Percentiles rank a stretch among this genome's conserved stretches.
These are phyloP conservation scores for Bicyclus anynana DNA, from an alignment of 1,140 invertebrate genomes.

Conservation along the genomic window DNA sequence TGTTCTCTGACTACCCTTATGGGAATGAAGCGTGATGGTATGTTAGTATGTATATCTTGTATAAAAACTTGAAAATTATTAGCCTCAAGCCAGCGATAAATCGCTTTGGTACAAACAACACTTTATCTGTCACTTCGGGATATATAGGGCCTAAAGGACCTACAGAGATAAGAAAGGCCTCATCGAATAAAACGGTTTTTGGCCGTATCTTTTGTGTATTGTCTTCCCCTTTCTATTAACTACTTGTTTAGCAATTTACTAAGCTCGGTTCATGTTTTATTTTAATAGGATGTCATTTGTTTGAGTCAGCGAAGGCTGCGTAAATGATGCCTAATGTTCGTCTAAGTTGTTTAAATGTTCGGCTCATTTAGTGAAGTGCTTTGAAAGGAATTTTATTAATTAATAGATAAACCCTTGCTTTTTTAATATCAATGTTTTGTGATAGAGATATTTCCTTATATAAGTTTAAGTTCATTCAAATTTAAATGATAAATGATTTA, in stretches of 20 bases:
- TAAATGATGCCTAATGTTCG: background rate
- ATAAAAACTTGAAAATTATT: constrained; percentile 36
- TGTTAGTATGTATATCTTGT: too few relatives aligned
- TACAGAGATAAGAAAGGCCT: constrained; percentile 19
- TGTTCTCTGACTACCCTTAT: too few relatives aligned
- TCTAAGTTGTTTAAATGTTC: background rate
- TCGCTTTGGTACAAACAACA: constrained; percentile 17
- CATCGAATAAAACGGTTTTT: constrained; percentile 29
- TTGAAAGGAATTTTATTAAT: background rate
- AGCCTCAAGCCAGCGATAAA: constrained; percentile 34
- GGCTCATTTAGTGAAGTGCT: background rate
- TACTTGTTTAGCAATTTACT: background rate
- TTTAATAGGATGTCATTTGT: background rate
- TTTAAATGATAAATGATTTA: too few relatives aligned
- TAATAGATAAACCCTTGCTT: background rate
- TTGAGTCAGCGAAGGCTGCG: background rate
- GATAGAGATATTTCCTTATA: too few relatives aligned
- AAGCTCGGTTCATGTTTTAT: background rate
- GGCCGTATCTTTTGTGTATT: constrained; percentile 13
- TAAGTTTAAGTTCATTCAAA: too few relatives aligned
- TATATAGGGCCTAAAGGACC: constrained; percentile 19
- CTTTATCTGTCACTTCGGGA: constrained; percentile 26
- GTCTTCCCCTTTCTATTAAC: constrained; percentile 8
- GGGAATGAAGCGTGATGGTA: too few relatives aligned
- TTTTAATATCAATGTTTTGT: too few relatives aligned